These are phyloP conservation scores for Drosophila cardini DNA, from an alignment of 1,140 invertebrate species.

Conservation along the genomic window DNA sequence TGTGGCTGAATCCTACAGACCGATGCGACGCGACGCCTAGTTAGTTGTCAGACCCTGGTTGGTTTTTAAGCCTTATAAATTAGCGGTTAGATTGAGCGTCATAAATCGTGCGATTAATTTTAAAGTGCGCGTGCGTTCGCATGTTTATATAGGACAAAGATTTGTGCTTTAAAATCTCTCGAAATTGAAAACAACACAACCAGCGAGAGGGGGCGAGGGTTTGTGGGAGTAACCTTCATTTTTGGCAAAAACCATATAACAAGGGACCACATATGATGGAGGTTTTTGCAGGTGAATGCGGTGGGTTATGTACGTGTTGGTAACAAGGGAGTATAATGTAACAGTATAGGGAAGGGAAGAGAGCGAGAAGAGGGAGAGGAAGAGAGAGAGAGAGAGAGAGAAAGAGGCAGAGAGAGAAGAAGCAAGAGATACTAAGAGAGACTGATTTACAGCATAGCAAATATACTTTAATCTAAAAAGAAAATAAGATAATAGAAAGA, in stretches of 20 bases:
- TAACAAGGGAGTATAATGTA: neutral
- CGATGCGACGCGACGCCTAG: constrained; percentile 15
- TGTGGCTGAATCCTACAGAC: constrained; percentile 9
- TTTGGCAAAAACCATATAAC: constrained; percentile 9
- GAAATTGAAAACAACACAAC: constrained; percentile 19
- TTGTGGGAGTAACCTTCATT: neutral
- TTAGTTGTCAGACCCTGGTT: constrained; percentile 28
- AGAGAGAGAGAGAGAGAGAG: neutral
- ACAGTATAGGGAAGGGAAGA: neutral
- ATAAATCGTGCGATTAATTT: constrained; percentile 80
- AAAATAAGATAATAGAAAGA: too few species aligned
- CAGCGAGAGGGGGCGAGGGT: neutral
- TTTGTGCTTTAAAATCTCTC: constrained; percentile 29
- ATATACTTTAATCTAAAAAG: too few species aligned
- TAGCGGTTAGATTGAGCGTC: constrained; percentile 80
- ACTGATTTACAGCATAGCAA: too few species aligned
- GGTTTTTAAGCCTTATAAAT: constrained; percentile 72
- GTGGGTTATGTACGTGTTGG: neutral
- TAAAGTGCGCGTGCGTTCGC: constrained; percentile 59
- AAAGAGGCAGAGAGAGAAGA: too few species aligned
- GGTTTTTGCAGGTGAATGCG: constrained; percentile 16
- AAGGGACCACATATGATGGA: constrained; percentile 25
- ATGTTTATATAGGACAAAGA: constrained; percentile 62
- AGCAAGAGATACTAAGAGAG: too few species aligned
- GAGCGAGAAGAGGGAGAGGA: neutral